Conservation (phyloP, 2,888 invertebrate species). For the Slavum lentiscoides region DNA sequence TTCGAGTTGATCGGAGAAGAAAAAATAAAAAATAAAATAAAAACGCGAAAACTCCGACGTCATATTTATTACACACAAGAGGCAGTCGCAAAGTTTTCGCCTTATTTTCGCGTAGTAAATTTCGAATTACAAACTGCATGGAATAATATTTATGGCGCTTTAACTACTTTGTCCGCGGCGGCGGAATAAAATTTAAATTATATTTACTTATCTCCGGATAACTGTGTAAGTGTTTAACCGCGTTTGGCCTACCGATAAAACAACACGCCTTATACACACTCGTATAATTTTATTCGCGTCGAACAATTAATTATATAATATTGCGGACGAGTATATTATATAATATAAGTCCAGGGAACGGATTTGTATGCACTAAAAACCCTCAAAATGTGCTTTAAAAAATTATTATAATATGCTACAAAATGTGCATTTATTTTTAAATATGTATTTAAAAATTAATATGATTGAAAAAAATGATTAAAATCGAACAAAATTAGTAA, state of each 20-base stretch:
- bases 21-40: too few relatives aligned
- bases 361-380: too few relatives aligned
- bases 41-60: too few relatives aligned
- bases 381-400: too few relatives aligned
- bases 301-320: slow-evolving; percentile 18
- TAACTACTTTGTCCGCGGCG: background rate
- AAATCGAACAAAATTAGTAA: too few relatives aligned
- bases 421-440: too few relatives aligned
- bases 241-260: slow-evolving; percentile 5
- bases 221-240: background rate
- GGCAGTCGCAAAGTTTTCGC: background rate
- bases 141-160: background rate
- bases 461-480: too few relatives aligned
- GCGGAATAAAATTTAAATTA: background rate
- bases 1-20: too few relatives aligned
- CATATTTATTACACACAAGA: background rate
- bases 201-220: background rate
- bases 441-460: too few relatives aligned
- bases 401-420: too few relatives aligned
- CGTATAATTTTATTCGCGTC: background rate
- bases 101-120: slow-evolving; percentile 6
- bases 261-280: background rate
- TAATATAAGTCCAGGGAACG: too few relatives aligned
- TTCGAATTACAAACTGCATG: background rate
- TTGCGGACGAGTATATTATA: background rate